Evolutionary conservation across 2,888 invertebrate genomes (phyloP).

Genomic region (Muscina levida): DNA sequence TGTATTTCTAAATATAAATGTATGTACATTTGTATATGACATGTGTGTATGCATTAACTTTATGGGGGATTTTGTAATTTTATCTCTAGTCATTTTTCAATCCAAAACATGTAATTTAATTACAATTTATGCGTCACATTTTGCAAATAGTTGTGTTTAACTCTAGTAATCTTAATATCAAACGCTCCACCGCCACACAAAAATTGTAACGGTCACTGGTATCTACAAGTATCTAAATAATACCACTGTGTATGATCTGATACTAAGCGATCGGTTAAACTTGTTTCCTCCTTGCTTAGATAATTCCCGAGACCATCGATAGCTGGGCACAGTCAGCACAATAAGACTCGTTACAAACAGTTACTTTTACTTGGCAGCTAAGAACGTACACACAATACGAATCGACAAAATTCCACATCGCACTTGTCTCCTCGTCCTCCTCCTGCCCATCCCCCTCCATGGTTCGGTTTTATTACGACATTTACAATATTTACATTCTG

Average conservation of each 20-base stretch:
- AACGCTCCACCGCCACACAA: neutral
- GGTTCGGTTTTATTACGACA: neutral
- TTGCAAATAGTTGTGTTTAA: slow-evolving; percentile 36
- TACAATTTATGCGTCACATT: slow-evolving; percentile 60
- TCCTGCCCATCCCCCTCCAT: neutral
- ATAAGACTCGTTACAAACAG: slow-evolving; percentile 3
- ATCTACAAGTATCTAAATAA: too few relatives aligned
- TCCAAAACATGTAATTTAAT: slow-evolving; percentile 53
- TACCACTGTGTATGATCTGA: too few relatives aligned
- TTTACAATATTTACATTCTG: slow-evolving; percentile 26
- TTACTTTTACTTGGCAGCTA: neutral
- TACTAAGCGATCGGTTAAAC: too few relatives aligned
- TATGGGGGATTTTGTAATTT: slow-evolving; percentile 24
- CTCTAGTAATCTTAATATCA: slow-evolving; percentile 17
- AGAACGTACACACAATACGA: neutral
- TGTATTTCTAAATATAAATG: neutral
- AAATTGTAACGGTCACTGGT: too few relatives aligned
- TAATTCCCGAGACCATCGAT: too few relatives aligned
- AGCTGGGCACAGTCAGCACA: too few relatives aligned
- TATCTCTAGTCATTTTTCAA: slow-evolving; percentile 6
- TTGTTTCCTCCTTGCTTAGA: too few relatives aligned
- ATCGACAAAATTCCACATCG: neutral
- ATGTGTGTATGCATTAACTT: neutral
- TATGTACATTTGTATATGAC: neutral
- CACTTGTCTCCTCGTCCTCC: neutral